Percentiles rank a stretch among this genome's conserved stretches.
Evolutionary conservation across 2,113 vertebrate species (phyloP).

Genomic region (Cryptomyrus ogoouensis): DNA sequence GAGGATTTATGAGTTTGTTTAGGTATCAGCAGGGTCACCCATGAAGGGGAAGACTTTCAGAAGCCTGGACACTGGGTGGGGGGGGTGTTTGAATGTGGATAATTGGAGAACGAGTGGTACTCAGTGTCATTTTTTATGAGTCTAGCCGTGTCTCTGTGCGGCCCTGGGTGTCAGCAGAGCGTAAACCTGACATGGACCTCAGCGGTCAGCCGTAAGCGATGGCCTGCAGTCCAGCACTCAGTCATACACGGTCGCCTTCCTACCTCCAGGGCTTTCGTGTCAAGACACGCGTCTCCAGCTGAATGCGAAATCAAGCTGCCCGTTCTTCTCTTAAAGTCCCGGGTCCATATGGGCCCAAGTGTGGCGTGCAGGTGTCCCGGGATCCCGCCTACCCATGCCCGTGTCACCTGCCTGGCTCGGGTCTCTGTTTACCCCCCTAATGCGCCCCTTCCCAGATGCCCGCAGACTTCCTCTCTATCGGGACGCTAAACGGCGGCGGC

Average conservation of each 20-base stretch:
- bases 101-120: not conserved
- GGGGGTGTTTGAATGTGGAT: not conserved
- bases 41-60: not conserved
- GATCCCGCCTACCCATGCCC: not conserved
- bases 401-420: not conserved
- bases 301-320: not conserved
- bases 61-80: not conserved
- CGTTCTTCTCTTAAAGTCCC: not conserved
- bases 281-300: not conserved
- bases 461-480: conserved; percentile 35
- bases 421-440: not conserved
- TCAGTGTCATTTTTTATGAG: not conserved
- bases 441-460: not conserved
- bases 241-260: not conserved
- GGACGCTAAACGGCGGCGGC: conserved; percentile 37
- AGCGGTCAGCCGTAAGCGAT: not conserved
- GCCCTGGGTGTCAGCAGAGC: not conserved
- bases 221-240: not conserved
- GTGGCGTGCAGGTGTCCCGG: not conserved
- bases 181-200: not conserved
- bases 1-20: not conserved
- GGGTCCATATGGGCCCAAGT: not conserved
- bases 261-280: not conserved
- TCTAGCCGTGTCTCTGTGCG: not conserved
- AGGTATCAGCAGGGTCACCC: not conserved